Evolutionary conservation across 1,140 invertebrate genomes (phyloP), one percentile per base, ranked within the genome.

Genomic region (Hylaeus anthracinus): DNA sequence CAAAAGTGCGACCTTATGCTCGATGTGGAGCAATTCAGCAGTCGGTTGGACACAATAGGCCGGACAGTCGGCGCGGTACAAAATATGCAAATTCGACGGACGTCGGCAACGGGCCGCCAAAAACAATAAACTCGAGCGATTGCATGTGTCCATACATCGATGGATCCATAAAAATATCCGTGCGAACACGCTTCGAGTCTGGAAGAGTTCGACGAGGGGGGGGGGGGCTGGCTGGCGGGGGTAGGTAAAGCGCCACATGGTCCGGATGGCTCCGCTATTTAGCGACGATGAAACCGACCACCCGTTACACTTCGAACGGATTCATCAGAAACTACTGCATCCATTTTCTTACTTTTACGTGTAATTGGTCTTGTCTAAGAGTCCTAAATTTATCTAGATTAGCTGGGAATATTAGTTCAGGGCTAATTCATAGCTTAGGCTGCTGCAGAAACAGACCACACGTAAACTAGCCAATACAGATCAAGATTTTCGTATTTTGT

Each of bases 101-200:
- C 89, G 87, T 87, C 78, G 88, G 79, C 64, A 77, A 78, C 82
- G 74, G 67, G 51, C 83, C 84, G 88, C 88, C 88, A 91, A 92
- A 92, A 92, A 92, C 91, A 92, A 92, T 92, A 91, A 91, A 91
- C 90, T 88, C 85, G 89, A 89, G 77, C 88, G 87, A 88, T 91
- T 90, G 90, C 90, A 90, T 90, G 91, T 91, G 90, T 92, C 91
- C 90, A 91, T 90, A 90, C 90, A 88, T 89, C 90, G 89, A 91
- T 89, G 83, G 87, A 91, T 90, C 86, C 86, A 88, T 91, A 90
- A 88, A 92, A 92, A 90, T 92, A 90, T 88, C 89, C 79, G 79
- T 78, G 85, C 61, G 79, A 80, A 88, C 85, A 87, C 72, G 86
- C n/a, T 77, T 56, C 41, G 63, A 6, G 60, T 39, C 73, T 63